Evolutionary conservation across 2,113 vertebrate genomes (phyloP).

Genomic region (Nibea albiflora): DNA sequence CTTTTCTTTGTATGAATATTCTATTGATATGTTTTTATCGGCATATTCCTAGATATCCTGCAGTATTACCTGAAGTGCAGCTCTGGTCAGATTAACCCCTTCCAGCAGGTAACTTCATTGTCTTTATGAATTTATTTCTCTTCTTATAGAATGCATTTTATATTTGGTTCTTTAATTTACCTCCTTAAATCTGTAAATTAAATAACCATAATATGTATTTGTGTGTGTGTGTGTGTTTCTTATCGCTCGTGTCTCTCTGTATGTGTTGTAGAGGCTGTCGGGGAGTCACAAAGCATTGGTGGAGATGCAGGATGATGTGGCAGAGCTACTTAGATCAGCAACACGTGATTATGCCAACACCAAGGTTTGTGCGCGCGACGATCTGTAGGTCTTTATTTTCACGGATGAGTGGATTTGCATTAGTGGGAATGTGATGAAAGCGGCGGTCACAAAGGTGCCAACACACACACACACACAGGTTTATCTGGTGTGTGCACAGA

Average conservation of each 20-base stretch:
- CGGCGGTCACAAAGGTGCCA: not conserved
- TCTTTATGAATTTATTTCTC: not conserved
- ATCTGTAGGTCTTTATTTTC: conserved; percentile 34
- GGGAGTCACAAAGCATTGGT: conserved; percentile 95
- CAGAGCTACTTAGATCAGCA: conserved; percentile 87
- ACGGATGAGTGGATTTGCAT: conserved; percentile 9
- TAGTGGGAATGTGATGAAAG: conserved; percentile 8
- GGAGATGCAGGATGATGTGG: conserved; percentile 94
- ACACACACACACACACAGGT: not conserved
- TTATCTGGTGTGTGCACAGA: not conserved
- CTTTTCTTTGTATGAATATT: not conserved
- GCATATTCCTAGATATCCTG: conserved; percentile 85
- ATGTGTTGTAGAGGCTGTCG: conserved; percentile 88
- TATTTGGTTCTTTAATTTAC: not conserved
- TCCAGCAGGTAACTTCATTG: conserved; percentile 89
- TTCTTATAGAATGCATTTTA: not conserved
- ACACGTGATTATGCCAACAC: conserved; percentile 87
- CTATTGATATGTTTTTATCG: not conserved
- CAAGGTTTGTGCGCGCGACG: conserved; percentile 84
- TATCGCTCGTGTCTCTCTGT: not conserved
- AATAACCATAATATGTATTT: not conserved
- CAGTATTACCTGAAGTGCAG: conserved; percentile 93
- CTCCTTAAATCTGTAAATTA: not conserved
- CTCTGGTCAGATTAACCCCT: conserved; percentile 89
- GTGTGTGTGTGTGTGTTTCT: conserved; percentile 18